Evolutionary conservation across 30 jellyfish, hydroid and myxozoan species (phyloP).

Genomic region (Clytia hemisphaerica): DNA sequence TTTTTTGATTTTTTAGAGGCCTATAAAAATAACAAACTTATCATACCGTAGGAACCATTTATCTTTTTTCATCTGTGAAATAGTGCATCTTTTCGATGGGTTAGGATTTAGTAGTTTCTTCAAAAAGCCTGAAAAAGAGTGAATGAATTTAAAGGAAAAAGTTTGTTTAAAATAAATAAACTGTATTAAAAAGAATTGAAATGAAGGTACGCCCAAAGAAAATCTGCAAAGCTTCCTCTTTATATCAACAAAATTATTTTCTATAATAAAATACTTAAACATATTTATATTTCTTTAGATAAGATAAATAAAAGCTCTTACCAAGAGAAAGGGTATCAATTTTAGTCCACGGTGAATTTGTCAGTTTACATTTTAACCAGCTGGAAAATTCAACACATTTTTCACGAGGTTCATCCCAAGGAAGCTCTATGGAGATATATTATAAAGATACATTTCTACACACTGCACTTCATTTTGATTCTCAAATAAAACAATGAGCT

Average conservation of each 20-base stretch:
- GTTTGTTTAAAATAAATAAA: too few relatives aligned
- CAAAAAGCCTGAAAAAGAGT: conserved; percentile 44
- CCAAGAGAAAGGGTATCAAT: conserved; percentile 79
- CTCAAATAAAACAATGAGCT: background rate
- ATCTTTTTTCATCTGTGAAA: conserved; percentile 70
- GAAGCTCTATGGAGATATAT: conserved; percentile 52
- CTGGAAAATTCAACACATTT: conserved; percentile 68
- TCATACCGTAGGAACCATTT: conserved; percentile 80
- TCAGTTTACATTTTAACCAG: conserved; percentile 55
- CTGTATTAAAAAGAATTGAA: too few relatives aligned
- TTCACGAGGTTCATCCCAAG: conserved; percentile 96
- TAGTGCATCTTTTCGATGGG: conserved; percentile 62
- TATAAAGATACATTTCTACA: background rate
- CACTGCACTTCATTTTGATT: too few relatives aligned
- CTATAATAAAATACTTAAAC: too few relatives aligned
- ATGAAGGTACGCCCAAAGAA: too few relatives aligned
- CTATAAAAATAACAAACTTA: background rate
- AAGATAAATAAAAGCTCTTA: background rate
- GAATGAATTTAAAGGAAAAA: too few relatives aligned
- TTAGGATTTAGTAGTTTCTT: conserved; percentile 58
- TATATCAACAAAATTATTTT: too few relatives aligned
- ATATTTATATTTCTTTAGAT: too few relatives aligned
- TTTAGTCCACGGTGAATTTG: conserved; percentile 84
- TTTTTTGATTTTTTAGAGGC: background rate
- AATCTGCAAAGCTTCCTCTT: too few relatives aligned